Base-by-base conservation (phyloP, 1,140 invertebrate species). In the Drosophila tsacasi region DNA sequence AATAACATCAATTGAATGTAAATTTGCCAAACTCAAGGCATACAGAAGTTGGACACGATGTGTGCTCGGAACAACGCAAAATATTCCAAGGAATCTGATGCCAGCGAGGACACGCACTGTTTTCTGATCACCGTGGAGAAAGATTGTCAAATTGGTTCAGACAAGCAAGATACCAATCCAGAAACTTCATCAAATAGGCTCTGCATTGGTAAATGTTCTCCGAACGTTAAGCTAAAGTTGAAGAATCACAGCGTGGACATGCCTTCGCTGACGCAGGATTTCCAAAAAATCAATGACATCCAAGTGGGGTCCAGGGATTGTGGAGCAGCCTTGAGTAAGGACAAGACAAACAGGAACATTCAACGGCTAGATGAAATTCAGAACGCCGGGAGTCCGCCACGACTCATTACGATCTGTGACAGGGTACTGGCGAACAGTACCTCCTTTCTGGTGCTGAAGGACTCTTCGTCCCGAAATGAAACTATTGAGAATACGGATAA, bases 391-490 rank as follows among this genome's bases (percentile, higher is more conserved):
- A 42, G n/a, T 6, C n/a, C 54, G 12, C 30, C 63, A 17, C 62
- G 46, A 3, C 83, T 79, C 8, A 67, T 83, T 0, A 73, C 63
- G 23, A 62, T 67, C 10, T 57, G 71, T 42, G 73, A 83, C 10
- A 74, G 73, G 40, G 63, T 74, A 12, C 13, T 72, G 17, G 32
- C 21, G 0, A 66, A 54, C 37, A 83, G 82, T 6, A 80, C 83
- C 1, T 76, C 80, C 2, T 87, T 87, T 66, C 55, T 87, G 17
- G 66, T 86, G 2, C 55, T 87, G 2, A 63, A 87, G 32, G 83
- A 85, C 40, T 60, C 58, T 1, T 27, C 57, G n/a, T 32, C 66
- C 15, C 62, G 64, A 21, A 67, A 63, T 19, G 59, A 71, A 1
- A 49, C 76, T 12, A 60, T 62, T 17, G 32, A 87, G 2, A 60